Percentiles rank a stretch among this genome's conserved stretches.
Conservation (phyloP, 2,797 vertebrate genomes). For the Masticophis lateralis region DNA sequence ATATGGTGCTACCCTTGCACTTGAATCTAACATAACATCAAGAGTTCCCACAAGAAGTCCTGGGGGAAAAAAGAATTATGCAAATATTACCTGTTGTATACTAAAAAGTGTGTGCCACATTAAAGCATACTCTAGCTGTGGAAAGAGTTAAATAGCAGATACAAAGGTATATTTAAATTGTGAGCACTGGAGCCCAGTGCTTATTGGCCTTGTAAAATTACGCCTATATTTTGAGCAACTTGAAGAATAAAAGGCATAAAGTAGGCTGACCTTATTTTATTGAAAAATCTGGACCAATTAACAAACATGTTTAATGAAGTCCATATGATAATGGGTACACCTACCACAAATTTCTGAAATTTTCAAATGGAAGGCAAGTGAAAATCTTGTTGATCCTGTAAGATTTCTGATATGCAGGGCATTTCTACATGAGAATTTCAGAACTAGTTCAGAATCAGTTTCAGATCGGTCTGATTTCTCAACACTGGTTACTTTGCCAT, state of each 20-base stretch:
- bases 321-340: background rate
- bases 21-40: constrained; percentile 95
- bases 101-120: background rate
- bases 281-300: background rate
- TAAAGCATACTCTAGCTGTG: background rate
- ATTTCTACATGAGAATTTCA: background rate
- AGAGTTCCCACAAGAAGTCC: constrained; percentile 95
- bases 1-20: constrained; percentile 92
- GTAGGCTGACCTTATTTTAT: background rate
- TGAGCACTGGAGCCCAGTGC: background rate
- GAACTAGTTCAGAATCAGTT: background rate
- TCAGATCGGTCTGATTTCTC: background rate
- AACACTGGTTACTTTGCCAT: background rate
- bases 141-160: background rate
- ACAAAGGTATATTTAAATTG: background rate
- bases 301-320: background rate
- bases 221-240: background rate
- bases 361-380: background rate
- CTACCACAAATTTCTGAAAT: background rate
- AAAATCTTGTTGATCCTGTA: background rate
- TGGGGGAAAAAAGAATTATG: constrained; percentile 49
- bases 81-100: background rate
- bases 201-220: background rate
- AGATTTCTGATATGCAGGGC: background rate
- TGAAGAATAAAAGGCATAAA: background rate